Evolutionary conservation across 2,888 invertebrate species (phyloP).

Genomic region (Bellardia pandia): DNA sequence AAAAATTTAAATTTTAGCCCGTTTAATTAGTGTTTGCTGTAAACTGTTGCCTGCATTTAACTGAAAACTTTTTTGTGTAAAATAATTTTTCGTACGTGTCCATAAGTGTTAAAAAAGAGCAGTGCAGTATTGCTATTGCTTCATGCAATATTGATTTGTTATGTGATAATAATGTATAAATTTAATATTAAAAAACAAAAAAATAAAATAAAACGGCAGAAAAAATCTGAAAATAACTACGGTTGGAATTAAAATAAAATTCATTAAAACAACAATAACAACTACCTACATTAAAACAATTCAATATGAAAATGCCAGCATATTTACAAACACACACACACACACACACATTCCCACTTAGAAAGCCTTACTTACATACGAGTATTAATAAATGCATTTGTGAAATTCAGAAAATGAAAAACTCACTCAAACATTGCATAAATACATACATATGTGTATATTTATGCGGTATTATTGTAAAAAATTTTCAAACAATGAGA

Average conservation of each 20-base stretch:
- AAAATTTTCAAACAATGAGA: conserved; percentile 14
- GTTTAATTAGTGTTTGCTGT: neutral
- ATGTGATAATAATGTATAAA: conserved; percentile 61
- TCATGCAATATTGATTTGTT: conserved; percentile 61
- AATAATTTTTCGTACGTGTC: conserved; percentile 32
- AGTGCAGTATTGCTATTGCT: neutral
- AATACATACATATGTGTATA: neutral
- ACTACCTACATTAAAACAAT: conserved; percentile 54
- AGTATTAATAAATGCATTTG: conserved; percentile 12
- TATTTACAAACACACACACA: neutral
- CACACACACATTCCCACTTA: neutral
- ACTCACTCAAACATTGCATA: neutral
- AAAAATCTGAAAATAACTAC: conserved; percentile 29
- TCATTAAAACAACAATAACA: conserved; percentile 46
- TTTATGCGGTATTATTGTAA: neutral
- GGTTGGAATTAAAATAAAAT: conserved; percentile 51
- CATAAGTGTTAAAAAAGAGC: conserved; percentile 30
- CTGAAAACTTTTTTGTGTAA: neutral
- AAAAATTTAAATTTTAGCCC: neutral
- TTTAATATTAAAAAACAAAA: conserved; percentile 39
- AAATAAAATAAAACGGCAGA: neutral
- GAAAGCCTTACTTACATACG: too few relatives aligned
- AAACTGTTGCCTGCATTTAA: conserved; percentile 21
- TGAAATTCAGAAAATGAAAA: conserved; percentile 6
- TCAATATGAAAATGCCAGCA: conserved; percentile 33